Evolutionary conservation across 2,888 invertebrate genomes (phyloP).

Genomic region (Schizotus pectinicornis): DNA sequence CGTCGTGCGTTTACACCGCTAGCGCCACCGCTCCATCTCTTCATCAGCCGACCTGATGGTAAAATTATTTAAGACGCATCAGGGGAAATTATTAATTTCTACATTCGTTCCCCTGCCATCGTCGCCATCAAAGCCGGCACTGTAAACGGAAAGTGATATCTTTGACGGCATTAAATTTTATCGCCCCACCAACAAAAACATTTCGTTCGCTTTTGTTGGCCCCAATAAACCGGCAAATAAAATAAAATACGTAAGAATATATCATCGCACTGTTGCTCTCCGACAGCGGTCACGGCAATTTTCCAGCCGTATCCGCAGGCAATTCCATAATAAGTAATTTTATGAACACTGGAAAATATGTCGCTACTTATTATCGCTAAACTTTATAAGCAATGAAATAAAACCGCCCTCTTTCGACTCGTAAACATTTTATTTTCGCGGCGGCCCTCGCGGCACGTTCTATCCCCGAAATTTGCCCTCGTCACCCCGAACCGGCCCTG

Average conservation of each 20-base stretch:
- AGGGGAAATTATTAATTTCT: background rate
- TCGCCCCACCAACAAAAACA: constrained; percentile 7
- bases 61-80: background rate
- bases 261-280: constrained; percentile 5
- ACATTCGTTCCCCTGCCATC: background rate
- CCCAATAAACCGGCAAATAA: constrained; percentile 16
- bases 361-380: constrained; percentile 48
- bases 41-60: no score
- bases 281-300: constrained; percentile 2
- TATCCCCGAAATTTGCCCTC: background rate
- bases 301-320: constrained; percentile 16
- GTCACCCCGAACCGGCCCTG: no score
- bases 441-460: constrained; percentile 8
- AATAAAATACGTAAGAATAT: constrained; percentile 16
- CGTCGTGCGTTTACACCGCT: no score
- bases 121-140: background rate
- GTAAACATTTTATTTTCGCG: constrained; percentile 51
- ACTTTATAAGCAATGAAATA: constrained; percentile 53
- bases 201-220: constrained; percentile 14
- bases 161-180: constrained; percentile 10
- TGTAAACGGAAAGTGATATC: constrained; percentile 6
- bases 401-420: constrained; percentile 49
- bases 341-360: constrained; percentile 40
- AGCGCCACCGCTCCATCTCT: no score
- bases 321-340: constrained; percentile 43